Percentiles rank a stretch among this genome's conserved stretches.
These are phyloP conservation scores for Garrulus glandarius DNA, from an alignment of 2,797 vertebrate species.

Conservation along the genomic window DNA sequence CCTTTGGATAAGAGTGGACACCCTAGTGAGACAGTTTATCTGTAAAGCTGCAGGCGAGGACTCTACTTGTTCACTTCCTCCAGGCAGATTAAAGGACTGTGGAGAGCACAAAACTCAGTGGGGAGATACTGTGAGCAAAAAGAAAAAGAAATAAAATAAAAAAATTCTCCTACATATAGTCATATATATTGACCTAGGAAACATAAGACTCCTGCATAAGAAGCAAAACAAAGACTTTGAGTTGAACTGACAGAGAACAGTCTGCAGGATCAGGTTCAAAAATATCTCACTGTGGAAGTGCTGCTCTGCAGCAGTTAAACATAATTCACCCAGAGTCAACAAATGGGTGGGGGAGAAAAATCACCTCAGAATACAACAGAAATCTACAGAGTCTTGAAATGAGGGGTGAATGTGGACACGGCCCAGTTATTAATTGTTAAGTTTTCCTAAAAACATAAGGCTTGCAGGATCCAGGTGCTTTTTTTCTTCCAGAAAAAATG, in stretches of 20 bases:
- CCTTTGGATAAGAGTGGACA: not conserved
- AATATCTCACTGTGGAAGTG: not conserved
- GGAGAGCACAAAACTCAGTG: not conserved
- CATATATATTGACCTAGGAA: not conserved
- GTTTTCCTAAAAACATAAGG: not conserved
- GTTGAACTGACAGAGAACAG: not conserved
- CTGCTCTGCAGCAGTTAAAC: not conserved
- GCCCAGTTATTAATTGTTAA: not conserved
- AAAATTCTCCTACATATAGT: not conserved
- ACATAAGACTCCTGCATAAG: not conserved
- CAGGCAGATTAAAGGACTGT: not conserved
- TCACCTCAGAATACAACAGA: not conserved
- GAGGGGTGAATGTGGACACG: not conserved
- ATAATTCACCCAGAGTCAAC: not conserved
- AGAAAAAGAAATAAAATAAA: not conserved
- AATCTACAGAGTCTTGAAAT: not conserved
- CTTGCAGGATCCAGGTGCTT: not conserved
- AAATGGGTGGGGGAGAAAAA: not conserved
- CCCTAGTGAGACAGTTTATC: not conserved
- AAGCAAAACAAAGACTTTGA: not conserved
- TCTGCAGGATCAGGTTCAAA: not conserved
- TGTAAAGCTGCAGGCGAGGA: not conserved
- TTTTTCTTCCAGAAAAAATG: not conserved
- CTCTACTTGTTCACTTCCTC: not conserved
- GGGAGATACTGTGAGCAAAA: not conserved